These are phyloP conservation scores for Diacarnus erythraeanus DNA, from an alignment of 37 sponge, comb jelly and placozoan genomes.

Conservation along the genomic window DNA sequence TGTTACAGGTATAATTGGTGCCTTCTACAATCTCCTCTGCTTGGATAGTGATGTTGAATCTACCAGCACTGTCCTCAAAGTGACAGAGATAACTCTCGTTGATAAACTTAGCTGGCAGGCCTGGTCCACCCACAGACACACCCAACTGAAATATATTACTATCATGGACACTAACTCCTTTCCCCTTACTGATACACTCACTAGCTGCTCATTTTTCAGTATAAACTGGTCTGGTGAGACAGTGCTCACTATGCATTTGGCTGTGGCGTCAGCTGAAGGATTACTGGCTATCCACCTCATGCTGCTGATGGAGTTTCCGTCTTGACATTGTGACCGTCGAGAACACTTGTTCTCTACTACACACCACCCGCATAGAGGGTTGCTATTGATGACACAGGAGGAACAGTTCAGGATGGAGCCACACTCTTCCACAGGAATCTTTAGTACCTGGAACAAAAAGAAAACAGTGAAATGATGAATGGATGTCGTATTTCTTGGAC, in stretches of 20 bases:
- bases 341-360: constrained; percentile 83
- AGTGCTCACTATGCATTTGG: constrained; percentile 9
- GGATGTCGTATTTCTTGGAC: not conserved
- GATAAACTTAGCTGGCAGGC: constrained; percentile 19
- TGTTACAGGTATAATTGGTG: constrained; percentile 22
- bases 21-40: constrained; percentile 10
- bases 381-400: constrained; percentile 32
- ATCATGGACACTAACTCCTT: not conserved
- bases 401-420: constrained; percentile 43
- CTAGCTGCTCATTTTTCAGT: constrained; percentile 19
- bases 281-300: constrained; percentile 41
- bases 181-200: not conserved
- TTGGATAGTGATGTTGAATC: not conserved
- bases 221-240: constrained; percentile 27
- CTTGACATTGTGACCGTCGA: constrained; percentile 55
- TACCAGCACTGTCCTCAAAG: constrained; percentile 8
- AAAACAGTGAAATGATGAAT: not conserved
- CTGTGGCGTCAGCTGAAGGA: not conserved
- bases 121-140: not conserved
- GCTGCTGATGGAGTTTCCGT: constrained; percentile 29
- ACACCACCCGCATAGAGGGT: constrained; percentile 94
- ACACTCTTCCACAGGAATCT: constrained; percentile 56
- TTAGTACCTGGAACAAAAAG: constrained; percentile 26
- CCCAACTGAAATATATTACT: not conserved
- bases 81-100: constrained; percentile 32